Evolutionary conservation across 1,140 invertebrate genomes (phyloP).

Genomic region (Sarcophaga bullata): DNA sequence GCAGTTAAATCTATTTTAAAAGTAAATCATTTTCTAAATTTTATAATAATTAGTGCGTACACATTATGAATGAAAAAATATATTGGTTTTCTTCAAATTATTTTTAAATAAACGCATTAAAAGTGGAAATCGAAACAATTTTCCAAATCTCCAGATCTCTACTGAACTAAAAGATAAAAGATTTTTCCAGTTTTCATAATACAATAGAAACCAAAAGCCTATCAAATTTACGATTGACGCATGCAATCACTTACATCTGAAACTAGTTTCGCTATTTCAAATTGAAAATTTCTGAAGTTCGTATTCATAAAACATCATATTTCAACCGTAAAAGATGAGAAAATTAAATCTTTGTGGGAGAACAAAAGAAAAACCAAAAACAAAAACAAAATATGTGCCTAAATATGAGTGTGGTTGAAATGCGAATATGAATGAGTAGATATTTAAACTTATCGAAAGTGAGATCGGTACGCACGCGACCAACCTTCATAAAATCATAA

Average conservation of each 20-base stretch:
- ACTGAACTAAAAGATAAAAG: too few species aligned
- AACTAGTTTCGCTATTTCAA: neutral
- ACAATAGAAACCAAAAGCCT: too few species aligned
- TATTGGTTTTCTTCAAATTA: too few species aligned
- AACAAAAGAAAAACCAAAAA: neutral
- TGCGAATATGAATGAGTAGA: neutral
- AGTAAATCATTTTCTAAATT: too few species aligned
- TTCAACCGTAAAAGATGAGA: neutral
- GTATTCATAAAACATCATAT: neutral
- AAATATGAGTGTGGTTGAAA: neutral
- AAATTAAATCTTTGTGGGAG: constrained; percentile 6
- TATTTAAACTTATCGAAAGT: constrained; percentile 17
- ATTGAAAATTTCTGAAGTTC: neutral
- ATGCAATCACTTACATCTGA: neutral
- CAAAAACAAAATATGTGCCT: neutral
- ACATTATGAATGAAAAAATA: too few species aligned
- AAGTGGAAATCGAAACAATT: too few species aligned
- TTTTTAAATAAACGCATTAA: too few species aligned
- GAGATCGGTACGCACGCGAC: constrained; percentile 54
- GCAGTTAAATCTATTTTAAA: too few species aligned
- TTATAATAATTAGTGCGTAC: too few species aligned
- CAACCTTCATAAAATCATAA: constrained; percentile 59
- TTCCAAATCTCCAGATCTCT: too few species aligned
- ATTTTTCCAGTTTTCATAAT: too few species aligned
- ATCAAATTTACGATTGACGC: neutral